phyloP scores from a whole-genome alignment of 2,888 invertebrate species.

The Tiphia femorata region DNA sequence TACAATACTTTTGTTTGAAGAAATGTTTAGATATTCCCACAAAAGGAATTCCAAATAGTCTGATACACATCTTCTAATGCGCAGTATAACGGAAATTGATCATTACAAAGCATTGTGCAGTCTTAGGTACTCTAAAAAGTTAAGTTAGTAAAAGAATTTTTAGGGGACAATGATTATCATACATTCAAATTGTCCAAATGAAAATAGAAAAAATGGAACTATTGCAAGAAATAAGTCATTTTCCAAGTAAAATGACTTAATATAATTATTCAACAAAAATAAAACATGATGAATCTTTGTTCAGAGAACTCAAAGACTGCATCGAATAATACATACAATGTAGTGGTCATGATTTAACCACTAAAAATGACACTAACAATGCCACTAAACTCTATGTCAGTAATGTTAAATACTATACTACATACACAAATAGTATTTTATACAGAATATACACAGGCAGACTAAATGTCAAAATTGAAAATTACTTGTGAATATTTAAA shows the following conservation, averaged over 20 bases:
- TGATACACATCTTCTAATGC: slow-evolving; percentile 51
- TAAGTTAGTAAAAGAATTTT: too few relatives aligned
- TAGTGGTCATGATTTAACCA: slow-evolving; percentile 30
- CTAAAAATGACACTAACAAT: slow-evolving; percentile 39
- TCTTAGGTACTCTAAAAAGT: slow-evolving; percentile 50
- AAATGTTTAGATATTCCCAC: slow-evolving; percentile 50
- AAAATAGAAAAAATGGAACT: background rate
- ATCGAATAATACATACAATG: slow-evolving; percentile 20
- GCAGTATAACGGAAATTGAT: slow-evolving; percentile 50
- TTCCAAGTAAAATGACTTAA: too few relatives aligned
- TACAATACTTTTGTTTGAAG: slow-evolving; percentile 55
- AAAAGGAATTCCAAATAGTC: slow-evolving; percentile 51
- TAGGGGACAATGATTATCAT: too few relatives aligned
- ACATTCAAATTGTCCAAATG: background rate
- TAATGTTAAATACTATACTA: slow-evolving; percentile 64
- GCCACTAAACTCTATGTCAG: slow-evolving; percentile 49
- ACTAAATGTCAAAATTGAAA: slow-evolving; percentile 48
- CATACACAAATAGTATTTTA: slow-evolving; percentile 63
- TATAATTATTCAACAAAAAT: slow-evolving; percentile 15
- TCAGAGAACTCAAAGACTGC: slow-evolving; percentile 41
- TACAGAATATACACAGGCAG: slow-evolving; percentile 60
- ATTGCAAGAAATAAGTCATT: background rate
- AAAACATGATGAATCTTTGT: slow-evolving; percentile 25
- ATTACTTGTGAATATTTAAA: slow-evolving; percentile 20
- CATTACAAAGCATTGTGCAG: slow-evolving; percentile 59